Conservation (phyloP, 2,888 invertebrate species). For the Theretra japonica region DNA sequence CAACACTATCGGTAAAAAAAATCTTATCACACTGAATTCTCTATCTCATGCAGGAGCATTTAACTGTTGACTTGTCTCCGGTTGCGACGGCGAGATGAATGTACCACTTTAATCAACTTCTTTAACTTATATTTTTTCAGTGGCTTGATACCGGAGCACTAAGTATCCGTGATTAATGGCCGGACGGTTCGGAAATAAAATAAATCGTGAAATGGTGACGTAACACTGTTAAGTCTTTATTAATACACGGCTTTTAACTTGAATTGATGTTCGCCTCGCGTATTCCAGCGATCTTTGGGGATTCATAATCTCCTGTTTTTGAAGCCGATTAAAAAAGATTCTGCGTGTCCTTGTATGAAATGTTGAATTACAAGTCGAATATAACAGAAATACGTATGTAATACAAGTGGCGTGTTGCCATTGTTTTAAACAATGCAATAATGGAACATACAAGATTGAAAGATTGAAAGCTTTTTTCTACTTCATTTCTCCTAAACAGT, state of each 20-base stretch:
- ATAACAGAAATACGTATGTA: too few species aligned
- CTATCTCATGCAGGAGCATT: slow-evolving; percentile 12
- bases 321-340: not conserved
- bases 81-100: slow-evolving; percentile 39
- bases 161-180: slow-evolving; percentile 23
- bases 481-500: too few species aligned
- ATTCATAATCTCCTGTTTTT: too few species aligned
- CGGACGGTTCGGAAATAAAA: slow-evolving; percentile 10
- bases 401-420: too few species aligned
- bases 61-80: slow-evolving; percentile 32
- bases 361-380: too few species aligned
- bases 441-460: too few species aligned
- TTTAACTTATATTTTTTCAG: slow-evolving; percentile 44
- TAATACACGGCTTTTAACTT: not conserved
- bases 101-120: slow-evolving; percentile 45
- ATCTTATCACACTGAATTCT: not conserved
- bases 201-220: not conserved
- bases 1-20: not conserved
- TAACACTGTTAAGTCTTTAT: slow-evolving; percentile 12
- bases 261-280: not conserved
- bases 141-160: slow-evolving; percentile 23
- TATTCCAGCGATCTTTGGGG: not conserved
- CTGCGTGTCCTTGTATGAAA: too few species aligned
- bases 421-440: too few species aligned
- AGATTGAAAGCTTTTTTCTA: too few species aligned